A percentile compares a stretch with the other conserved stretches of the same genome.
Evolutionary conservation across 2,113 vertebrate species (phyloP).

Genomic region (Platichthys stellatus): DNA sequence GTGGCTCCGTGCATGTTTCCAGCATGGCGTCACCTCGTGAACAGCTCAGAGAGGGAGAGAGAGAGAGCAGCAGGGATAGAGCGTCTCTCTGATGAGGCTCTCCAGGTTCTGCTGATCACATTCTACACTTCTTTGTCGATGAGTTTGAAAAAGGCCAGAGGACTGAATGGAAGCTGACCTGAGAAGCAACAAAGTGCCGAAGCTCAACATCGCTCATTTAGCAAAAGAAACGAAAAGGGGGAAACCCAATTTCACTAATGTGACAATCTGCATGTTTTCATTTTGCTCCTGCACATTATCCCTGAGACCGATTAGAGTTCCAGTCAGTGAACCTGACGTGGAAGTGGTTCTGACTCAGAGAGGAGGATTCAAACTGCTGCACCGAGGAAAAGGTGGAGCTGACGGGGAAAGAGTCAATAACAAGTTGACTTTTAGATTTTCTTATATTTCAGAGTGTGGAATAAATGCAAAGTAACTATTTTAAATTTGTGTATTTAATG

Average conservation of each 20-base stretch:
- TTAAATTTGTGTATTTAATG: no score
- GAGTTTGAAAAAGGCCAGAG: constrained; percentile 9
- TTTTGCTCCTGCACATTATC: neutral
- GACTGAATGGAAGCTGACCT: constrained; percentile 3
- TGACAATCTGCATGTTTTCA: neutral
- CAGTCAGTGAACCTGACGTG: neutral
- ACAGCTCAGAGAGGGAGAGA: constrained; percentile 3
- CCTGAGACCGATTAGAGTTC: neutral
- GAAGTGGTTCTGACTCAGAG: neutral
- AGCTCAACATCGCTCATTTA: neutral
- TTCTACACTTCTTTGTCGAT: constrained; percentile 2
- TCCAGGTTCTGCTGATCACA: constrained; percentile 4
- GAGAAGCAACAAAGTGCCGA: neutral
- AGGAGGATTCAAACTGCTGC: no score
- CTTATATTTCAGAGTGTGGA: no score
- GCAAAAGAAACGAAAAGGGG: neutral
- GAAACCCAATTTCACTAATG: neutral
- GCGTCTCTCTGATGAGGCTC: constrained; percentile 10
- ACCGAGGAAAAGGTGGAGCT: neutral
- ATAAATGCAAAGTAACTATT: no score
- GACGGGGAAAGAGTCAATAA: no score
- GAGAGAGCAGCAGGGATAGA: neutral
- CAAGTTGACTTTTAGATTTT: no score
- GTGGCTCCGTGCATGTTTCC: constrained; percentile 46
- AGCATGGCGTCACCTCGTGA: constrained; percentile 51